Base-by-base conservation (phyloP, 2,888 invertebrate genomes). In the Eledona agricola region DNA sequence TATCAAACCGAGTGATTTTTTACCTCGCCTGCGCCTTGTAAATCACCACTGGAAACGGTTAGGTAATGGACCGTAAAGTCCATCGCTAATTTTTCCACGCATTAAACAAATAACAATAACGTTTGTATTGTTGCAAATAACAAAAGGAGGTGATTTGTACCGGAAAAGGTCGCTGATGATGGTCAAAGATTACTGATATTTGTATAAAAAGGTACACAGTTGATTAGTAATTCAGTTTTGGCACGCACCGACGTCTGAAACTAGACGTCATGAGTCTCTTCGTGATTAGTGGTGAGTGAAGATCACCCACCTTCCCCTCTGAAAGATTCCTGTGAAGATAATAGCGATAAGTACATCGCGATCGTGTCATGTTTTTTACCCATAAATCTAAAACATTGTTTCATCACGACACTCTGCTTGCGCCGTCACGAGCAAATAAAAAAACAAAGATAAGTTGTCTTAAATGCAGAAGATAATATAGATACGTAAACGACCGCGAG, bases 171-270 rank as follows among this genome's bases (percentile, higher is more conserved):
- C 13, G 19, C n/a, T 15, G 37, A 25, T 25, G 38, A 40, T 40
- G 38, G 28, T 7, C 26, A 17, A n/a, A 5, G 38, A 40, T 40
- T 40, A 40, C 17, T n/a, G 22, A 26, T 10, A 2, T 25, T 9
- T 40, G 28, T 40, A 40, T 31, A 40, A 26, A 40, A 40, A 4
- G 10, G 26, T n/a, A 29, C 29, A 42, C 26, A 42, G 6, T 42
- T 42, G 17, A 16, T 35, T 11, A 20, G 7, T 20, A n/a, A 40
- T 11, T 40, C 12, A 28, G 9, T 40, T 5, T 26, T 26, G 40
- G 26, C 40, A 40, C 40, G 40, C 6, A 10, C 26, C 17, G n/a
- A 11, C 19, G 38, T 16, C 11, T 26, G 7, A 17, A 28, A 15
- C 9, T 26, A 16, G 11, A 2, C 13, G 31, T 15, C 3, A 42